Evolutionary conservation across 2,888 invertebrate genomes (phyloP).

Genomic region (Epinotia bilunana): DNA sequence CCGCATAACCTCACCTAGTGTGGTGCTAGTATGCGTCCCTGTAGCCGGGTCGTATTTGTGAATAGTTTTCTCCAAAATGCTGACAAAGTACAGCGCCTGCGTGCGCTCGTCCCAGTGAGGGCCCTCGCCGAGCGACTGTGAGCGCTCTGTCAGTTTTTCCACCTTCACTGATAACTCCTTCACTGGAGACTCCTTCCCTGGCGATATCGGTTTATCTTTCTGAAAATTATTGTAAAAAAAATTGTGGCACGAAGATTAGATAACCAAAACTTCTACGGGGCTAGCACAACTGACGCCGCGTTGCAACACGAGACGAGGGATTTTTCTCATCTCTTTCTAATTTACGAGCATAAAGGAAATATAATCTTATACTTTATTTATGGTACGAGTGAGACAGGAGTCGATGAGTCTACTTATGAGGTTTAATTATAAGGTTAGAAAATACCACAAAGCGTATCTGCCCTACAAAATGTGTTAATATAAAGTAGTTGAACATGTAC

Average conservation of each 20-base stretch:
- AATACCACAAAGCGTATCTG: no score
- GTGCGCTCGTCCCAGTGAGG: constrained; percentile 88
- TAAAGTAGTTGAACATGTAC: no score
- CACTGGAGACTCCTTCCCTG: background rate
- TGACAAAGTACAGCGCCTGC: constrained; percentile 86
- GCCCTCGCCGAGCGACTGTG: constrained; percentile 87
- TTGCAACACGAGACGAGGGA: no score
- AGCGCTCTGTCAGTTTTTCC: constrained; percentile 72
- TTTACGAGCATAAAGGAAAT: no score
- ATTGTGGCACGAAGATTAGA: no score
- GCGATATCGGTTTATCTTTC: background rate
- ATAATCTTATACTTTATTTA: no score
- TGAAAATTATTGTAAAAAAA: background rate
- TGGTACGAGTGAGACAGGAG: no score
- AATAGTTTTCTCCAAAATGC: constrained; percentile 80
- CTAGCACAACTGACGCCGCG: no score
- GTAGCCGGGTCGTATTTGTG: constrained; percentile 82
- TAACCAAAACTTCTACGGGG: background rate
- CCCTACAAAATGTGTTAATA: no score
- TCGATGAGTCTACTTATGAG: no score
- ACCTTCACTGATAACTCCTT: constrained; percentile 48
- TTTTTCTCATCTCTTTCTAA: no score
- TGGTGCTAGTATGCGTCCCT: constrained; percentile 77
- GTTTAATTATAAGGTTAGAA: no score
- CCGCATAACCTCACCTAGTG: constrained; percentile 69